Evolutionary conservation across 2,797 vertebrate species (phyloP), one percentile per base, ranked within the genome.

Genomic region (Toxotes lorentzi): DNA sequence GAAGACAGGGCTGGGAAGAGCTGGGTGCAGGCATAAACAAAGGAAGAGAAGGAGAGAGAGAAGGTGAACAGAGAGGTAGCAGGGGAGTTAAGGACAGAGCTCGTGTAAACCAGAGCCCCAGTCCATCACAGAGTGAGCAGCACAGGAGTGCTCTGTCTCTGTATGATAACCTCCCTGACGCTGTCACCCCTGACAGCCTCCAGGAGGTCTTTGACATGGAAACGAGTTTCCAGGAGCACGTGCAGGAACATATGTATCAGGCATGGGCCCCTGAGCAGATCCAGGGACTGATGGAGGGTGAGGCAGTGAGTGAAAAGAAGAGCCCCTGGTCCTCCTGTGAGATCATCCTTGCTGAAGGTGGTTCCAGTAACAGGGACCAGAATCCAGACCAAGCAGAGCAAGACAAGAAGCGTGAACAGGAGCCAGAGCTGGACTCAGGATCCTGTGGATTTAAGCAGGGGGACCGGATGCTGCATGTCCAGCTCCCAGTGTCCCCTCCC

Each of bases 101-200:
- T 75, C 59, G 40, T 80, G 35, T 38, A 35, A 76, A 84, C 72
- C 84, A 81, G 64, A 92, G 79, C 40, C 84, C 86, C 27, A 82
- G 76, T 40, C 82, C 79, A 43, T 80, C 86, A 12, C 84, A 85
- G 30, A 92, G 90, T 1, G 69, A 86, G 8, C 81, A 88, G 48
- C 91, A 95, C 40, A 62, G 79, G 74, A 95, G 94, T 1, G 91
- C 87, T 21, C 86, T 94, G 27, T 95, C 94, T 23, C 79, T 95
- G 73, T 95, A 95, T 7, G 94, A 95, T 62, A 95, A 95, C 87
- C 87, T 95, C 12, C 79, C 86, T 0, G 76, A 86, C 0, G 40
- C 78, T 4, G 72, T 45, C 53, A 73, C 80, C 43, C 67, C 90
- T 0, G 69, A 86, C 71, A 64, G 73, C 66, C 73, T 81, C 56